Evolutionary conservation across 1,140 invertebrate genomes (phyloP).

Genomic region (Pogonomyrmex californicus): DNA sequence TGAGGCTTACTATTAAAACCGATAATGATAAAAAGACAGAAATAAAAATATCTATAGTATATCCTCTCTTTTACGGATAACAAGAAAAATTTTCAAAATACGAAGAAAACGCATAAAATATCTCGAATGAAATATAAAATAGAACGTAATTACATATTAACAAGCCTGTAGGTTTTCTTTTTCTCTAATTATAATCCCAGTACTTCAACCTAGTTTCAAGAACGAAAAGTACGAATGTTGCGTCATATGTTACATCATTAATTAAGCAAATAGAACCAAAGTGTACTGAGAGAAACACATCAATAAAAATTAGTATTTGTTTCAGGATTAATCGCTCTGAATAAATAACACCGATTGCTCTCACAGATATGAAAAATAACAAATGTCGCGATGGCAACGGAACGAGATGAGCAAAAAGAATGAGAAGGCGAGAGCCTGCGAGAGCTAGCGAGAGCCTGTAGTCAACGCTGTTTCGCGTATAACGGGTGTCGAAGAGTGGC

Average conservation of each 20-base stretch:
- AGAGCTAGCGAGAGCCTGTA: neutral
- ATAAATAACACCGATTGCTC: neutral
- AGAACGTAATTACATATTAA: neutral
- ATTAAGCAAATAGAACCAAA: neutral
- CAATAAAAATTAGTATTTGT: neutral
- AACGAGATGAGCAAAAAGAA: neutral
- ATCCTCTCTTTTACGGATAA: conserved; percentile 17
- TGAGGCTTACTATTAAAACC: neutral
- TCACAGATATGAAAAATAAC: conserved; percentile 12
- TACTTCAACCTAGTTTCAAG: neutral
- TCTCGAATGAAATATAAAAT: conserved; percentile 14
- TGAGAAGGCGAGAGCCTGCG: too few species aligned
- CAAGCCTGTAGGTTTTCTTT: neutral
- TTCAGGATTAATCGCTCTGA: conserved; percentile 47
- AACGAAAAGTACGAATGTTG: neutral
- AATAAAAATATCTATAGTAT: conserved; percentile 20
- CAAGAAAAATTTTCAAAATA: conserved; percentile 53
- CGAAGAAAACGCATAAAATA: neutral
- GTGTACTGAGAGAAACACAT: neutral
- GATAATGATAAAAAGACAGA: conserved; percentile 29
- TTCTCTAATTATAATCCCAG: neutral
- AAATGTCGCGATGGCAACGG: neutral
- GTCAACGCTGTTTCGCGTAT: conserved; percentile 21
- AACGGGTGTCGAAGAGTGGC: conserved; percentile 53
- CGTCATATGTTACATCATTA: neutral